phyloP scores from a whole-genome alignment of 2,113 vertebrate species.

The Myanophis thanlyinensis region DNA sequence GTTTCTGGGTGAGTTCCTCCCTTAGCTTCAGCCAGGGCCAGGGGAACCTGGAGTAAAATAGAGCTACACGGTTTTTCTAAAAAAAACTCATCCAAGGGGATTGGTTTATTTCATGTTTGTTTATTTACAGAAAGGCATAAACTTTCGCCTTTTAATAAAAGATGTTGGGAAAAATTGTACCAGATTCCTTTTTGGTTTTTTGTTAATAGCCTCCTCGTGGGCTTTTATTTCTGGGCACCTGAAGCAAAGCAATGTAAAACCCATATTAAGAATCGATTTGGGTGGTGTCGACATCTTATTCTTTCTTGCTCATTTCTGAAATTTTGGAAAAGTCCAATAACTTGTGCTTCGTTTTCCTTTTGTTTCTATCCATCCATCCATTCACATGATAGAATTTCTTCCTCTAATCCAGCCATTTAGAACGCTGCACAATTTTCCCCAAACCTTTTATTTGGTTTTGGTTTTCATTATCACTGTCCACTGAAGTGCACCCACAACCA shows the following conservation, averaged over 20 bases:
- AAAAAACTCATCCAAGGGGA: background rate
- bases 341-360: background rate
- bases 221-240: background rate
- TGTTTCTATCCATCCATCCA: background rate
- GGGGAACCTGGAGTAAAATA: background rate
- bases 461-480: background rate
- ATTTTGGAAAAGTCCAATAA: background rate
- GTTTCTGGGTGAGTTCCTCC: background rate
- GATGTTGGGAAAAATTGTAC: background rate
- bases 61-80: fast-evolving
- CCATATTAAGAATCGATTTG: background rate
- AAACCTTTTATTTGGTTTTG: background rate
- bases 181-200: background rate
- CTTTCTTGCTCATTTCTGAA: background rate
- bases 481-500: too few relatives aligned
- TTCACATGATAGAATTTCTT: background rate
- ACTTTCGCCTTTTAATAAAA: background rate
- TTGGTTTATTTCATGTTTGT: background rate
- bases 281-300: background rate
- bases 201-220: too few relatives aligned
- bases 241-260: background rate
- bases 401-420: background rate
- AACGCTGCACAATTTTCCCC: background rate
- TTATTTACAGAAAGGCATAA: background rate
- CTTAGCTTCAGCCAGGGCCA: background rate